Percentiles rank a stretch among this genome's conserved stretches.
Conservation (phyloP, 2,113 vertebrate genomes). For the Anser cygnoides region DNA sequence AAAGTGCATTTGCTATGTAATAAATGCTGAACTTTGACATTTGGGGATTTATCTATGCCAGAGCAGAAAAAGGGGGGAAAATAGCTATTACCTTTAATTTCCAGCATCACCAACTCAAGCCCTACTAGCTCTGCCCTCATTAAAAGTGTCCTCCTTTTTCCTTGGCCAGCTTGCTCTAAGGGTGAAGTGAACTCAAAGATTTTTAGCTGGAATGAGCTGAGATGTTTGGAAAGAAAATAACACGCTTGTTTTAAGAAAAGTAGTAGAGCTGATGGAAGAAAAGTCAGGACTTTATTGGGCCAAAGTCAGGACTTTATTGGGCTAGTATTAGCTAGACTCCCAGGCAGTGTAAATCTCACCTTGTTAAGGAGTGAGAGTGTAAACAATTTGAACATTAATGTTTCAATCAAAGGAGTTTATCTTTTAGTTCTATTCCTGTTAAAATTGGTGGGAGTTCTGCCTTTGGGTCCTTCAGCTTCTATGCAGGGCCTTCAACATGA, state of each 20-base stretch:
- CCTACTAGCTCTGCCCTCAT: not conserved
- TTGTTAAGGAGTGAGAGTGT: not conserved
- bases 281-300: not conserved
- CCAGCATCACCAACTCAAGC: not conserved
- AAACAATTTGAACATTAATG: not conserved
- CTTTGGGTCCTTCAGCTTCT: not conserved
- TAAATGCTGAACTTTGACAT: not conserved
- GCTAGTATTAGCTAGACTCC: not conserved
- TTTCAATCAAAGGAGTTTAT: not conserved
- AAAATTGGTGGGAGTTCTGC: not conserved
- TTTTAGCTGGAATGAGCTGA: not conserved
- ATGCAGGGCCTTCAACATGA: not conserved
- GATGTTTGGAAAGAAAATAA: constrained; percentile 25
- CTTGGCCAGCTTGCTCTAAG: not conserved
- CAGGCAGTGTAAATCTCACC: not conserved
- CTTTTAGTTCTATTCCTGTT: not conserved
- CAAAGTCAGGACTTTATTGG: not conserved
- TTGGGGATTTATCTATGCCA: not conserved
- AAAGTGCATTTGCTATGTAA: not conserved
- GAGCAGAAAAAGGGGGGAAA: not conserved
- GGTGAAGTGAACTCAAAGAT: not conserved
- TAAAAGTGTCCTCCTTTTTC: not conserved
- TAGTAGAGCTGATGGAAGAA: not conserved
- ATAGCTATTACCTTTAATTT: not conserved
- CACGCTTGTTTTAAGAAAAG: not conserved